Evolutionary conservation across 2,113 vertebrate genomes (phyloP).

Genomic region (Jacana jacana): DNA sequence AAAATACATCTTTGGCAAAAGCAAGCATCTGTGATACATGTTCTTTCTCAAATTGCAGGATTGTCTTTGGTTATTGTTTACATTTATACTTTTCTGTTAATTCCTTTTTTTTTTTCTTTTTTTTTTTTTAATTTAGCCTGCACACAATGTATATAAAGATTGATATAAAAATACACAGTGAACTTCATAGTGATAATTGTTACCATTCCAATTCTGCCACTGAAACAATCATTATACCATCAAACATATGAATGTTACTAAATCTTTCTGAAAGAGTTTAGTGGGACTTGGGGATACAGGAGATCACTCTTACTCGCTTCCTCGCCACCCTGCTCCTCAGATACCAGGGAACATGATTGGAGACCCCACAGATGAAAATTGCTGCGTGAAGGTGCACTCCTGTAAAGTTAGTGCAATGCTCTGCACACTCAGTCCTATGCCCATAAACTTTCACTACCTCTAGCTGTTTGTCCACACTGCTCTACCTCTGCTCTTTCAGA

Average conservation of each 20-base stretch:
- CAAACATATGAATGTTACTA: neutral
- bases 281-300: neutral
- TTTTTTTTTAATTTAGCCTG: neutral
- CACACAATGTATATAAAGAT: neutral
- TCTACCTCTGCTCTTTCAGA: neutral
- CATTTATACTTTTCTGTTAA: neutral
- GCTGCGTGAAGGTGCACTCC: neutral
- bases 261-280: neutral
- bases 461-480: accelerated
- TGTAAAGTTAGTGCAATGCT: neutral
- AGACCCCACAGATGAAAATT: neutral
- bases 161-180: neutral
- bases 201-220: neutral
- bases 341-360: neutral
- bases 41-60: neutral
- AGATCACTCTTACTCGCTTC: neutral
- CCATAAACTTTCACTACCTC: neutral
- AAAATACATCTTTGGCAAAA: neutral
- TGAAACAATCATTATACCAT: neutral
- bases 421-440: neutral
- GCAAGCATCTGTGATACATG: neutral
- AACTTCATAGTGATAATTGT: neutral
- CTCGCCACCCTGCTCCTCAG: neutral
- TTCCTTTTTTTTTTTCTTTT: neutral
- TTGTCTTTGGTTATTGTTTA: neutral